Percentiles rank a stretch among this genome's conserved stretches.
Evolutionary conservation across 2,888 invertebrate genomes (phyloP).

Genomic region (Heliconius hortense): DNA sequence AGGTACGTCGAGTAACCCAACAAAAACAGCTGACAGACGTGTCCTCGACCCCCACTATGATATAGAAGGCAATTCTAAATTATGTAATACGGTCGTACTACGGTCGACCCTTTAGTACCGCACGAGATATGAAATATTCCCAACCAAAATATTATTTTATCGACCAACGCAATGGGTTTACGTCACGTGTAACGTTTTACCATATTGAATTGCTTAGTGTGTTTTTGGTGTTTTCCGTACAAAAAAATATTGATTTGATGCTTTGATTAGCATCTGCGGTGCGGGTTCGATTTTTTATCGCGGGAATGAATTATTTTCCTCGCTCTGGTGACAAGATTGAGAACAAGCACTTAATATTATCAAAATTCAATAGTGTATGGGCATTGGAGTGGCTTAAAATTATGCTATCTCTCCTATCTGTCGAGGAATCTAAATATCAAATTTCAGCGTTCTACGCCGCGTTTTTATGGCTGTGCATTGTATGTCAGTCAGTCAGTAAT

Average conservation of each 20-base stretch:
- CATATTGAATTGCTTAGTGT: slow-evolving; percentile 5
- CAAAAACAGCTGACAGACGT: slow-evolving; percentile 32
- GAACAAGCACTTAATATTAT: too few species aligned
- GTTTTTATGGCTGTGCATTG: too few species aligned
- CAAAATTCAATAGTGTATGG: too few species aligned
- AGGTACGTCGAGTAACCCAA: not conserved
- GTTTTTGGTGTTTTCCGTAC: not conserved
- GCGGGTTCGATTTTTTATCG: too few species aligned
- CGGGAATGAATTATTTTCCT: too few species aligned
- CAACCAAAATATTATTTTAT: slow-evolving; percentile 25
- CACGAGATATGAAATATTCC: slow-evolving; percentile 19
- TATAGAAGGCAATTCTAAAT: slow-evolving; percentile 30
- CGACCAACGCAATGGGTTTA: slow-evolving; percentile 14
- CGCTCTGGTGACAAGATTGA: too few species aligned
- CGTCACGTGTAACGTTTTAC: slow-evolving; percentile 9
- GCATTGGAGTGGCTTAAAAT: too few species aligned
- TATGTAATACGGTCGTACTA: slow-evolving; percentile 35
- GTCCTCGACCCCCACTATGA: slow-evolving; percentile 33
- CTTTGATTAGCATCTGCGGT: too few species aligned
- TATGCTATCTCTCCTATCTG: too few species aligned
- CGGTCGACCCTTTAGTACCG: slow-evolving; percentile 25
- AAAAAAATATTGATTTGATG: not conserved
- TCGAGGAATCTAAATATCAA: too few species aligned
- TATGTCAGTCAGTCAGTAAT: too few species aligned
- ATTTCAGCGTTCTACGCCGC: too few species aligned